These are phyloP conservation scores for Eugnorisma glareosa DNA, from an alignment of 2,888 invertebrate genomes.

Conservation along the genomic window DNA sequence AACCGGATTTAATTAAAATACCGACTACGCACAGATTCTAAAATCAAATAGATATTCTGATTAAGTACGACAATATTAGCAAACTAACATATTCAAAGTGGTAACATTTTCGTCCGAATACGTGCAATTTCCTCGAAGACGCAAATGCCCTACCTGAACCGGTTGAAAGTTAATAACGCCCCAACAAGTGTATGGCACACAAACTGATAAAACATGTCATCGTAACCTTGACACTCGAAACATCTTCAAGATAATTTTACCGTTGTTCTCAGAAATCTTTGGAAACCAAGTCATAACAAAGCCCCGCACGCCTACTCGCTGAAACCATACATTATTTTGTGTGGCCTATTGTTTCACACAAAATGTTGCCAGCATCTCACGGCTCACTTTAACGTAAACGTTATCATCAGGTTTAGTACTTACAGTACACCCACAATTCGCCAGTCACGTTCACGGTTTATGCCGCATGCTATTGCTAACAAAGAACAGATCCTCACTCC, in stretches of 20 bases:
- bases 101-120: neutral
- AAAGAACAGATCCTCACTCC: neutral
- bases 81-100: neutral
- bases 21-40: neutral
- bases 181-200: neutral
- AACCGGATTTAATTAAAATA: neutral
- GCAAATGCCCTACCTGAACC: neutral
- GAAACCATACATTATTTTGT: neutral
- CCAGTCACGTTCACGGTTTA: neutral
- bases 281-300: neutral
- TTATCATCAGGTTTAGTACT: neutral
- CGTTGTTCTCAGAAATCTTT: neutral
- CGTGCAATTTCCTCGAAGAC: neutral
- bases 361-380: neutral
- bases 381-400: neutral
- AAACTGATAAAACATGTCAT: conserved; percentile 3
- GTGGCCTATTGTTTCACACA: neutral
- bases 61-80: neutral
- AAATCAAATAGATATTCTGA: neutral
- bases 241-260: neutral
- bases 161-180: neutral
- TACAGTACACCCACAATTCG: neutral
- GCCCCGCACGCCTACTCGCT: neutral
- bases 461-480: neutral
- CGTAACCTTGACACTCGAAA: conserved; percentile 6